phyloP scores from a whole-genome alignment of 2,888 invertebrate species.

The Pseudococcus viburni region DNA sequence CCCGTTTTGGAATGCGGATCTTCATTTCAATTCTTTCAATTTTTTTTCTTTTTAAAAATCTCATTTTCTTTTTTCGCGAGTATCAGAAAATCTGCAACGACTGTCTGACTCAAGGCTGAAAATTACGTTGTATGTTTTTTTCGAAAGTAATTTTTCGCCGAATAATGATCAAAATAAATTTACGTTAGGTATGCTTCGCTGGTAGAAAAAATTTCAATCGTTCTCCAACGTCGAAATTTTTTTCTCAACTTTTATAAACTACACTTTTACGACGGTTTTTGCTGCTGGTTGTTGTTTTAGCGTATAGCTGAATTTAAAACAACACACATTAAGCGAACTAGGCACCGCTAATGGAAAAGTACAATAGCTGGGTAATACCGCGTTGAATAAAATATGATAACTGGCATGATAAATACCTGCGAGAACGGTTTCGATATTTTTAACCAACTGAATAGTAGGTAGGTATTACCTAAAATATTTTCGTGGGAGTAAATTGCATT shows the following conservation, averaged over 20 bases:
- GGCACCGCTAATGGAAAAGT: slow-evolving; percentile 7
- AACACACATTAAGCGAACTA: not conserved
- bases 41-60: not conserved
- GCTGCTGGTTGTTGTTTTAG: not conserved
- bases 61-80: not conserved
- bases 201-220: not conserved
- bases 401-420: slow-evolving; percentile 1
- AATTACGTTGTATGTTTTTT: not conserved
- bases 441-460: not conserved
- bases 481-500: not conserved
- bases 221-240: not conserved
- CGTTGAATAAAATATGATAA: slow-evolving; percentile 22
- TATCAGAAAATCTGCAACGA: not conserved
- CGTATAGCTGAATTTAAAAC: slow-evolving; percentile 15
- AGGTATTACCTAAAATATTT: not conserved
- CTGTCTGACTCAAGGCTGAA: not conserved
- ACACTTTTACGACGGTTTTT: slow-evolving; percentile 21
- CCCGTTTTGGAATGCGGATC: no score
- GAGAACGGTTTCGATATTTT: not conserved
- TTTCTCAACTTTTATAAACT: slow-evolving; percentile 36
- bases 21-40: not conserved
- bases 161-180: slow-evolving; percentile 38
- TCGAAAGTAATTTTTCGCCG: not conserved
- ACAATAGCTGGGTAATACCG: slow-evolving; percentile 3
- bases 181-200: not conserved